Conservation (phyloP, 1,140 invertebrate species). For the Penaeus chinensis region DNA sequence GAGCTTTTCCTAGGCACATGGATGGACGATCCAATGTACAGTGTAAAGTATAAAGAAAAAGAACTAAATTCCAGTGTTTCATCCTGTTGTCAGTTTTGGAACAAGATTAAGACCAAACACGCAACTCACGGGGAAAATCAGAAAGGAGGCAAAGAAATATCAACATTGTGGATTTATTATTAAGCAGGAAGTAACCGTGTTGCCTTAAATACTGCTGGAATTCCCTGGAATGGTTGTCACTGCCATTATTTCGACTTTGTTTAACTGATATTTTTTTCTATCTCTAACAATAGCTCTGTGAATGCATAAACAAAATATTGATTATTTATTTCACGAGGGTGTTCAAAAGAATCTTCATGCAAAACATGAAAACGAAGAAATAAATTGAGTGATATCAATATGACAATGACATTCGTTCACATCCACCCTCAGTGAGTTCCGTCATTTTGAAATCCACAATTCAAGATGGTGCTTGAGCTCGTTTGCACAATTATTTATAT, state of each 20-base stretch:
- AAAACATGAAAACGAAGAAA: background rate
- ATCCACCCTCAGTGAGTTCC: background rate
- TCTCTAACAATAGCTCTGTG: background rate
- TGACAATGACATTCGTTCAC: background rate
- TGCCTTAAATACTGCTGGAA: slow-evolving; percentile 8
- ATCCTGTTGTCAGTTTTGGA: too few relatives aligned
- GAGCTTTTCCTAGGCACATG: too few relatives aligned
- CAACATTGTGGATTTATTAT: background rate
- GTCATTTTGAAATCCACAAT: background rate
- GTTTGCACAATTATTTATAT: slow-evolving; percentile 1
- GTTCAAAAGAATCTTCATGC: background rate
- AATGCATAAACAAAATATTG: background rate
- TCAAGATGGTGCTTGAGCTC: slow-evolving; percentile 26
- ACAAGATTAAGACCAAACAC: too few relatives aligned
- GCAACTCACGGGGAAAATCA: background rate
- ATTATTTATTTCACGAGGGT: slow-evolving; percentile 33
- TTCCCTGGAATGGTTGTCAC: slow-evolving; percentile 28
- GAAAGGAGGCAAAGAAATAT: background rate
- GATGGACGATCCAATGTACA: too few relatives aligned
- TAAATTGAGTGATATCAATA: background rate
- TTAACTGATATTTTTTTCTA: background rate
- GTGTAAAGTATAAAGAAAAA: too few relatives aligned
- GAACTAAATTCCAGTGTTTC: too few relatives aligned
- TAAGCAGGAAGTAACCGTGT: slow-evolving; percentile 13
- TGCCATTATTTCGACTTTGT: slow-evolving; percentile 36